phyloP scores from a whole-genome alignment of 23 tunicate species.

The Corella eumyota region DNA sequence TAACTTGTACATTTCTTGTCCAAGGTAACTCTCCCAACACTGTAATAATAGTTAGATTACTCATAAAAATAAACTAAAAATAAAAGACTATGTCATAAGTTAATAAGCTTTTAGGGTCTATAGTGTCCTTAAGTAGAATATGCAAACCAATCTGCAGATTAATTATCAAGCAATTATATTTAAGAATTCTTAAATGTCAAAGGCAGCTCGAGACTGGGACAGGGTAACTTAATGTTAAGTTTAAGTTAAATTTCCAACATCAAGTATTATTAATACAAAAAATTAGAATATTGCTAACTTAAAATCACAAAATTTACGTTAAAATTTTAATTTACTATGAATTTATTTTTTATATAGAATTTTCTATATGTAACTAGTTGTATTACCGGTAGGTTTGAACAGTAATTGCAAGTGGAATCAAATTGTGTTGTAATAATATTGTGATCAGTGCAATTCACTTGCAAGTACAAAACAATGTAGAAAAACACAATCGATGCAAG shows the following conservation, averaged over 20 bases:
- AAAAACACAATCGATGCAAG: constrained; percentile 81
- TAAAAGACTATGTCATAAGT: too few species aligned
- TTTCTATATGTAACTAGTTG: neutral
- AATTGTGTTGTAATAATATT: constrained; percentile 3
- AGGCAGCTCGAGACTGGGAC: too few species aligned
- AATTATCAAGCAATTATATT: too few species aligned
- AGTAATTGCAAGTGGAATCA: constrained; percentile 20
- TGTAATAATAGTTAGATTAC: too few species aligned
- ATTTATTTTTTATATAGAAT: neutral
- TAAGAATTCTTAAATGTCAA: too few species aligned
- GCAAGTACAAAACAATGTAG: constrained; percentile 77
- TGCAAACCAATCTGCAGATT: too few species aligned
- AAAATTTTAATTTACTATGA: neutral
- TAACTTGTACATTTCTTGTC: constrained; percentile 96
- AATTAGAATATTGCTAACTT: too few species aligned
- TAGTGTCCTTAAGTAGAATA: neutral
- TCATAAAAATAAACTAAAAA: too few species aligned
- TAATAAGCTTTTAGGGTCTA: too few species aligned
- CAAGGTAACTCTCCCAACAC: constrained; percentile 97
- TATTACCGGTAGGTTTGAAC: constrained; percentile 48
- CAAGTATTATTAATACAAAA: too few species aligned
- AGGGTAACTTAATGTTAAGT: too few species aligned
- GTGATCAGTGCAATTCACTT: constrained; percentile 55
- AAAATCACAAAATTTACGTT: neutral
- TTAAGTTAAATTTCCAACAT: too few species aligned